Percentiles rank a stretch among this genome's conserved stretches.
phyloP scores from a whole-genome alignment of 2,888 invertebrate genomes.

The Pseudeuparius sepicola region DNA sequence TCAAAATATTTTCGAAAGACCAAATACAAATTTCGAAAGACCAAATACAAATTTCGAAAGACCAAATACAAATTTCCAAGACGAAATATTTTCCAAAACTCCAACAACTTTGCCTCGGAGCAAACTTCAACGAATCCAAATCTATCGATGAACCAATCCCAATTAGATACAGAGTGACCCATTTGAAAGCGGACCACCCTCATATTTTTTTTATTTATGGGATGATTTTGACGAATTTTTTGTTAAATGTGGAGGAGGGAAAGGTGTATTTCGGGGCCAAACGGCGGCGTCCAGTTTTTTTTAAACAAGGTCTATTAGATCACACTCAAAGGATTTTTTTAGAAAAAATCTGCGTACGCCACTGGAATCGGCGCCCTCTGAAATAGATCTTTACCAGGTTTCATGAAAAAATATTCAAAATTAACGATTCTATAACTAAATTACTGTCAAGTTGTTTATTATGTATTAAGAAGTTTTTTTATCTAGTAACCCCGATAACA shows the following conservation, averaged over 20 bases:
- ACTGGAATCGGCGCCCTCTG: too few relatives aligned
- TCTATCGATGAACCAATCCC: neutral
- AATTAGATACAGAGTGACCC: slow-evolving; percentile 1
- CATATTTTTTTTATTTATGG: neutral
- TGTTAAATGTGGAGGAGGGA: slow-evolving; percentile 1
- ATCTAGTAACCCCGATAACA: slow-evolving; percentile 3
- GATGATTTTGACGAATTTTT: slow-evolving; percentile 3
- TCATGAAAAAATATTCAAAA: slow-evolving; percentile 2
- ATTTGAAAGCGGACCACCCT: slow-evolving; percentile 2
- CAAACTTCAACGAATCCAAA: neutral
- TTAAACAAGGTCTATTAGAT: slow-evolving; percentile 1
- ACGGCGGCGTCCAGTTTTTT: neutral
- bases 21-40: too few relatives aligned
- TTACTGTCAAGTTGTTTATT: slow-evolving; percentile 1
- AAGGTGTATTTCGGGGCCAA: slow-evolving; percentile 2
- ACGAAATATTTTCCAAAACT: too few relatives aligned
- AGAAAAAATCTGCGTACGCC: slow-evolving; percentile 3
- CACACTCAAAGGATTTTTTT: slow-evolving; percentile 2
- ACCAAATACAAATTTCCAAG: too few relatives aligned
- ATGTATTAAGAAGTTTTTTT: slow-evolving; percentile 3
- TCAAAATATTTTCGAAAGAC: too few relatives aligned
- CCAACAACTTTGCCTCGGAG: too few relatives aligned
- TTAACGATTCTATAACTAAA: slow-evolving; percentile 3
- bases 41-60: too few relatives aligned
- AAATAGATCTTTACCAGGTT: slow-evolving; percentile 1